Percentiles rank a stretch among this genome's conserved stretches.
These are phyloP conservation scores for Galerucella pusilla DNA, from an alignment of 2,888 invertebrate genomes.

Conservation along the genomic window DNA sequence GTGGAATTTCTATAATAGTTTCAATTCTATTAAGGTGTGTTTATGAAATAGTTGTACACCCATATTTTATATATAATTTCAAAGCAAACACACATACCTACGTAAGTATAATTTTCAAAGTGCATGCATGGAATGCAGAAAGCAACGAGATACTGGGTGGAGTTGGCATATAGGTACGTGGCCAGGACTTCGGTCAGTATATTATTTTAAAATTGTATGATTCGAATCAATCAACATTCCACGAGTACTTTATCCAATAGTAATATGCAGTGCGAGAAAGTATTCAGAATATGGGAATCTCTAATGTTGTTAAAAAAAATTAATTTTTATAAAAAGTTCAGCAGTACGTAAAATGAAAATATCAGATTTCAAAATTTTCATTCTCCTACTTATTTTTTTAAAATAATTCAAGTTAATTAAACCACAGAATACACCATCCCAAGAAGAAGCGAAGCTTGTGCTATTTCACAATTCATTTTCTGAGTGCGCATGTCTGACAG, in stretches of 20 bases:
- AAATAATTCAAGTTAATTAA: too few species aligned
- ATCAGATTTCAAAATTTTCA: neutral
- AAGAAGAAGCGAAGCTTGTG: too few species aligned
- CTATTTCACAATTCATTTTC: too few species aligned
- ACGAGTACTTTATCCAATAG: neutral
- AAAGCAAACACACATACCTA: conserved; percentile 13
- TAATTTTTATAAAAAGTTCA: too few species aligned
- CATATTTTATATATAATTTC: conserved; percentile 16
- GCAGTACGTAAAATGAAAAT: neutral
- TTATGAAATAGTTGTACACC: conserved; percentile 9
- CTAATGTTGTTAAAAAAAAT: too few species aligned
- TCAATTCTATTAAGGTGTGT: neutral
- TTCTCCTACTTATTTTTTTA: too few species aligned
- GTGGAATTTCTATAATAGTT: neutral
- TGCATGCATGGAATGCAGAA: conserved; percentile 17
- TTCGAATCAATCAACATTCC: neutral
- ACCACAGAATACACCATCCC: too few species aligned
- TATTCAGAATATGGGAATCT: too few species aligned
- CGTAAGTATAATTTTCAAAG: conserved; percentile 9
- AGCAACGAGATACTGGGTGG: conserved; percentile 11
- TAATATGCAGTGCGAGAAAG: neutral
- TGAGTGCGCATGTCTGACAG: too few species aligned
- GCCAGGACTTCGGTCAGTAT: neutral
- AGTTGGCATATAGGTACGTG: neutral
- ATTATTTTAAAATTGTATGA: neutral